Conservation (phyloP, 2,113 vertebrate genomes). For the Bucco capensis region DNA sequence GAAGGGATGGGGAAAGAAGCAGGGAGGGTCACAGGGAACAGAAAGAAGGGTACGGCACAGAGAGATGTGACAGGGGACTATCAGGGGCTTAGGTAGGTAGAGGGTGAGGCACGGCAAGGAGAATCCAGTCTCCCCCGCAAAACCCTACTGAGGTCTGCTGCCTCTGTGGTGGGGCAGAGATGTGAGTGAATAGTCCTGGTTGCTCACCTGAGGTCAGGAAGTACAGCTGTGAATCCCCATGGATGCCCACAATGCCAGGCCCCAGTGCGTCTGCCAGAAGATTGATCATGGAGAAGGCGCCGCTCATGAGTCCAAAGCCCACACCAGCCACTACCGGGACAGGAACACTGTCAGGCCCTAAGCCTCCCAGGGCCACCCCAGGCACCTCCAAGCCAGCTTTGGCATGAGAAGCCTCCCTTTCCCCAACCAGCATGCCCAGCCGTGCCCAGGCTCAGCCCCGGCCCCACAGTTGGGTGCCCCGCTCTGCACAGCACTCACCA, state of each 20-base stretch:
- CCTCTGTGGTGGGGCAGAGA: neutral
- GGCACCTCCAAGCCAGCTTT: accelerated
- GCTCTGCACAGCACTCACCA: conserved; percentile 47
- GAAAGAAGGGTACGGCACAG: neutral
- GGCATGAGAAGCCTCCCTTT: neutral
- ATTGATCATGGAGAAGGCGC: conserved; percentile 82
- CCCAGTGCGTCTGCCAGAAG: conserved; percentile 74
- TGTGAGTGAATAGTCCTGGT: accelerated
- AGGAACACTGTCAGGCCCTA: neutral
- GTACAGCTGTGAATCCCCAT: conserved; percentile 78
- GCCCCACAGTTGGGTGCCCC: accelerated
- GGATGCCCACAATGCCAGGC: conserved; percentile 76
- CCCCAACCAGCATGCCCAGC: neutral
- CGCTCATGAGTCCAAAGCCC: conserved; percentile 80
- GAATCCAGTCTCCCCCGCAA: neutral
- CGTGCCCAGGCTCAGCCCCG: accelerated
- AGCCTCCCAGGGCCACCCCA: neutral
- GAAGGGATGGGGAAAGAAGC: neutral
- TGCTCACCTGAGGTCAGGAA: conserved; percentile 76
- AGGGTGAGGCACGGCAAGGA: neutral
- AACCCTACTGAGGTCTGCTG: neutral
- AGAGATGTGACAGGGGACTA: neutral
- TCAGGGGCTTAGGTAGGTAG: neutral
- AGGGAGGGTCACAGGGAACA: neutral
- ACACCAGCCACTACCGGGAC: conserved; percentile 70